These are phyloP conservation scores for Macroteleia sp. DNA, from an alignment of 2,888 invertebrate species.

Conservation along the genomic window DNA sequence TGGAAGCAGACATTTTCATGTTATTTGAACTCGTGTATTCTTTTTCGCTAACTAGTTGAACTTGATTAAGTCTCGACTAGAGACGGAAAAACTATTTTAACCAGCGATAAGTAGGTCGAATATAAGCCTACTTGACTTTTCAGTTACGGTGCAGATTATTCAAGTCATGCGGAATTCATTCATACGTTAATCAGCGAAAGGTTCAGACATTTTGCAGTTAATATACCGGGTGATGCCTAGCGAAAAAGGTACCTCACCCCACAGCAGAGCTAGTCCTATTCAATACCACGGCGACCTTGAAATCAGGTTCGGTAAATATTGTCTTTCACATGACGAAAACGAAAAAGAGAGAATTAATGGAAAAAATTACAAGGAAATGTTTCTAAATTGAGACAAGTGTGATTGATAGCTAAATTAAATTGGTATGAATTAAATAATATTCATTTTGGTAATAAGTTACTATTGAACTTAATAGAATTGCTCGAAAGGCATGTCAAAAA, in stretches of 20 bases:
- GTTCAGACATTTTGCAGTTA: conserved; percentile 6
- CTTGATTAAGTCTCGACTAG: conserved; percentile 33
- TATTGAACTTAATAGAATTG: not conserved
- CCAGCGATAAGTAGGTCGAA: conserved; percentile 42
- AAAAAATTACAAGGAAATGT: not conserved
- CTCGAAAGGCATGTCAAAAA: conserved; percentile 23
- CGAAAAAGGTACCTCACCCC: conserved; percentile 10
- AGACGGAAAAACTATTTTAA: conserved; percentile 37
- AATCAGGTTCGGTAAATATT: conserved; percentile 1
- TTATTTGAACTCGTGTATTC: too few relatives aligned
- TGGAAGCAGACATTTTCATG: too few relatives aligned
- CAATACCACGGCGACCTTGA: conserved; percentile 21
- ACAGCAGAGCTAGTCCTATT: conserved; percentile 22
- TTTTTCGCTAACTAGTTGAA: too few relatives aligned
- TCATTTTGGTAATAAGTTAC: conserved; percentile 24
- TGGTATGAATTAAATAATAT: conserved; percentile 18
- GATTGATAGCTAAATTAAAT: conserved; percentile 40
- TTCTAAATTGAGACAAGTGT: conserved; percentile 27
- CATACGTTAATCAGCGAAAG: conserved; percentile 44
- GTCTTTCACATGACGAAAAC: not conserved
- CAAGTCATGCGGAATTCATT: conserved; percentile 33
- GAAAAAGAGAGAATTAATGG: not conserved
- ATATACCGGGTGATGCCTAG: conserved; percentile 10
- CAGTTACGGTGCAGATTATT: conserved; percentile 39
- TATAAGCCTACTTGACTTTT: conserved; percentile 50